Evolutionary conservation across 2,797 vertebrate species (phyloP).

Genomic region (Numenius phaeopus): DNA sequence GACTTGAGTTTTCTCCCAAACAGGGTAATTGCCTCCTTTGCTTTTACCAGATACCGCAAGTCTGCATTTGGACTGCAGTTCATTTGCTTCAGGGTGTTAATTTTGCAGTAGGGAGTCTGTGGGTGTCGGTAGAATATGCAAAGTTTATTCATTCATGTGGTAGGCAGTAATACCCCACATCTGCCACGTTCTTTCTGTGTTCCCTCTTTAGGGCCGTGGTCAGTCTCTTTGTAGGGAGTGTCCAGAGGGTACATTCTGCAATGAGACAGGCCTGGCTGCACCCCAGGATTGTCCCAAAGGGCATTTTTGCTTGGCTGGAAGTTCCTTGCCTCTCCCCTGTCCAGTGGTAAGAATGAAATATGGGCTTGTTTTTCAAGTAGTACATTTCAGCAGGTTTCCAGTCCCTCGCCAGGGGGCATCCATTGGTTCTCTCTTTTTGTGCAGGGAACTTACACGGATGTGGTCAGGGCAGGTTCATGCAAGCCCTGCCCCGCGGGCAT

Average conservation of each 20-base stretch:
- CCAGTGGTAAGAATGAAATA: constrained; percentile 78
- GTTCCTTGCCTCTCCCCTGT: constrained; percentile 81
- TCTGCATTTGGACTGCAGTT: background rate
- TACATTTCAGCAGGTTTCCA: background rate
- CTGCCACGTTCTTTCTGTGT: background rate
- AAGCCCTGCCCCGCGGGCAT: constrained; percentile 84
- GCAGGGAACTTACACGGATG: constrained; percentile 86
- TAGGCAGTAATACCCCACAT: fast-evolving
- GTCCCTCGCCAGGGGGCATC: background rate
- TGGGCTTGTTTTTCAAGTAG: fast-evolving
- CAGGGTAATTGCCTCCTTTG: background rate
- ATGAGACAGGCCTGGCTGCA: constrained; percentile 81
- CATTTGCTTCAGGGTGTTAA: background rate
- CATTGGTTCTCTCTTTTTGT: background rate
- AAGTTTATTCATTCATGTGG: fast-evolving
- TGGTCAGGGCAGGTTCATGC: constrained; percentile 80
- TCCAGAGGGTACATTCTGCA: constrained; percentile 86
- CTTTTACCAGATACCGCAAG: background rate
- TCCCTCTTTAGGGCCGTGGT: constrained; percentile 77
- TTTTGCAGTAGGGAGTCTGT: background rate
- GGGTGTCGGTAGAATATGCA: fast-evolving
- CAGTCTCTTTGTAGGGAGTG: constrained; percentile 84
- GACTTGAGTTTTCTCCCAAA: background rate
- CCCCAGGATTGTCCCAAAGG: constrained; percentile 85
- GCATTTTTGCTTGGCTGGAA: constrained; percentile 86